Evolutionary conservation across 2,113 vertebrate species (phyloP).

Genomic region (Neomonachus schauinslandi): DNA sequence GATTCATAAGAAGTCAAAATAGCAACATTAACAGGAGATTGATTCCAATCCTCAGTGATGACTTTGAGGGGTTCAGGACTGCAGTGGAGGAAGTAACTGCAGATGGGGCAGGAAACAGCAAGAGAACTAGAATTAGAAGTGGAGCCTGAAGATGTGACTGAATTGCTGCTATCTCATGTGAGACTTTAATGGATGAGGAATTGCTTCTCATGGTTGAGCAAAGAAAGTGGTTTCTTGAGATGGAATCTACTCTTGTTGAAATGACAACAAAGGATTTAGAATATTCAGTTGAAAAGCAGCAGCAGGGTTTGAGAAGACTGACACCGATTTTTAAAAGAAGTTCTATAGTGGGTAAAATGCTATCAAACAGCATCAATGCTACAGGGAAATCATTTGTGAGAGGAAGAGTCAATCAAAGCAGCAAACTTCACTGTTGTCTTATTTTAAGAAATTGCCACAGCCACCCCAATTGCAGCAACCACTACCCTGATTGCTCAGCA

Average conservation of each 20-base stretch:
- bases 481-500: not conserved
- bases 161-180: not conserved
- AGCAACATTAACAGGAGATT: not conserved
- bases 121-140: not conserved
- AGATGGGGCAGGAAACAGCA: not conserved
- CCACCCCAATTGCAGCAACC: not conserved
- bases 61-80: not conserved
- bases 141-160: not conserved
- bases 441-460: not conserved
- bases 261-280: not conserved
- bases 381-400: not conserved
- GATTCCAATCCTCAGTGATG: not conserved
- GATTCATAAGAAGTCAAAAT: not conserved
- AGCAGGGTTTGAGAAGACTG: not conserved
- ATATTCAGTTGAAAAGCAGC: not conserved
- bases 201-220: not conserved
- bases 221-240: not conserved
- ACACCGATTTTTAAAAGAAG: not conserved
- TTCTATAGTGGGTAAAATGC: not conserved
- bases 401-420: not conserved
- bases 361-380: not conserved
- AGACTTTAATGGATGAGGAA: not conserved
- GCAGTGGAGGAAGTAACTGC: not conserved
- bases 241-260: not conserved
- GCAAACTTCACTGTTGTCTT: not conserved